A percentile compares a stretch with the other conserved stretches of the same genome.
Conservation (phyloP, 2,888 invertebrate species). For the Apodemia duryi region DNA sequence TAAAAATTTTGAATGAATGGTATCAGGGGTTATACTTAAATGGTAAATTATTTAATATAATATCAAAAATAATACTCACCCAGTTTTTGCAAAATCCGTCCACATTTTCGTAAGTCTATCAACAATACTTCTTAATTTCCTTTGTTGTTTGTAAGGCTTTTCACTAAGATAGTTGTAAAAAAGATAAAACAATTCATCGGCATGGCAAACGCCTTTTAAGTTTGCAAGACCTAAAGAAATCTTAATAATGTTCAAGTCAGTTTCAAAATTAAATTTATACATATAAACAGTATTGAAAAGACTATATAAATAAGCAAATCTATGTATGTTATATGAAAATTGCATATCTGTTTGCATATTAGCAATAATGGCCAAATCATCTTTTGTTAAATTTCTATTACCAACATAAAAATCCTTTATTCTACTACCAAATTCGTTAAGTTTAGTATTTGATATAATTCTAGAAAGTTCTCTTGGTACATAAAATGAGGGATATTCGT, state of each 20-base stretch:
- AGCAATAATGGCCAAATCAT: constrained; percentile 29
- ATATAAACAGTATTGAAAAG: too few relatives aligned
- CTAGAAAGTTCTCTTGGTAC: constrained; percentile 36
- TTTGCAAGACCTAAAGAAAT: constrained; percentile 22
- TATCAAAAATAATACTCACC: constrained; percentile 39
- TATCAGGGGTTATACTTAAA: too few relatives aligned
- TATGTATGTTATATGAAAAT: constrained; percentile 32
- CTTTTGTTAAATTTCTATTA: constrained; percentile 31
- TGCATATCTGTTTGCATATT: constrained; percentile 34
- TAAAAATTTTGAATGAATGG: too few relatives aligned
- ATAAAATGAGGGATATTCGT: constrained; percentile 33
- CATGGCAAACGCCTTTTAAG: constrained; percentile 49
- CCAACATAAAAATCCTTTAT: constrained; percentile 38
- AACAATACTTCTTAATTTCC: constrained; percentile 38
- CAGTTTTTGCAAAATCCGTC: constrained; percentile 59
- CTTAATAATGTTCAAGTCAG: constrained; percentile 39
- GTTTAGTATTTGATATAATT: constrained; percentile 28
- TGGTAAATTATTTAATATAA: too few relatives aligned
- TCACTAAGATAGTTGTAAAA: constrained; percentile 45
- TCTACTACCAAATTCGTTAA: constrained; percentile 33
- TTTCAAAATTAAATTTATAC: constrained; percentile 25
- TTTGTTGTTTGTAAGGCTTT: constrained; percentile 39
- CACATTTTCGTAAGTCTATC: constrained; percentile 51
- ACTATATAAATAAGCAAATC: too few relatives aligned
- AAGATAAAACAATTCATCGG: constrained; percentile 55